Evolutionary conservation across 2,888 invertebrate species (phyloP), one percentile per base, ranked within the genome.

Genomic region (Ditula angustiorana): DNA sequence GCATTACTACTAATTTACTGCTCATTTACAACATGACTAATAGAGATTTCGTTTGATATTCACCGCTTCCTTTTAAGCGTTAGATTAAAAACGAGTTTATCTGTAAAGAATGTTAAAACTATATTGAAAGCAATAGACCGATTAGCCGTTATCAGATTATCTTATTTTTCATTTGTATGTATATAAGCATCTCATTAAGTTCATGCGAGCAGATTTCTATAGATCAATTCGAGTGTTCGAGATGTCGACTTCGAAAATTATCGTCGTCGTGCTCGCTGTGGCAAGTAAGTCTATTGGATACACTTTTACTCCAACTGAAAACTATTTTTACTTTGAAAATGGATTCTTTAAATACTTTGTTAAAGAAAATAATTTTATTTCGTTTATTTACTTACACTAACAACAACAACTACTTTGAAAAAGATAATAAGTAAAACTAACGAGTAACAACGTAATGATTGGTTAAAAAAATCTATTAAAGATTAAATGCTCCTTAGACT

Each of bases 91-190:
- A 28, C 13, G n/a, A 53, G 16, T 52, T 28, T 30, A 62, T 62
- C 61, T 56, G 19, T 19, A 13, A 37, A 8, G n/a, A 37, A 16
- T 37, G 13, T 21, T 19, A 50, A 35, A 19, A 57, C 13, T 24
- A 16, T 10, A 30, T 44, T 33, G 11, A 11, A 53, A 55, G 11
- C 3, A 47, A 37, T 37, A 30, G 19, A 10, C 16, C 5, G 37
- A 62, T 62, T 62, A 62, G 23, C 11, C 26, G 37, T 61, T 7
- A 23, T 49, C 13, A 35, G 37, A 21, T 61, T 61, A 61, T 61
- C 53, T 46, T 10, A 26, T 13, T 28, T 23, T 13, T 16, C 23
- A 30, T 11, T 16, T 33, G 11, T 44, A 21, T 28, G n/a, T 56
- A 56, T 61, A 55, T 26, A 49, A 56, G 61, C 16, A 49, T 47